Evolutionary conservation across 2,888 invertebrate genomes (phyloP).

Genomic region (Agrochola litura): DNA sequence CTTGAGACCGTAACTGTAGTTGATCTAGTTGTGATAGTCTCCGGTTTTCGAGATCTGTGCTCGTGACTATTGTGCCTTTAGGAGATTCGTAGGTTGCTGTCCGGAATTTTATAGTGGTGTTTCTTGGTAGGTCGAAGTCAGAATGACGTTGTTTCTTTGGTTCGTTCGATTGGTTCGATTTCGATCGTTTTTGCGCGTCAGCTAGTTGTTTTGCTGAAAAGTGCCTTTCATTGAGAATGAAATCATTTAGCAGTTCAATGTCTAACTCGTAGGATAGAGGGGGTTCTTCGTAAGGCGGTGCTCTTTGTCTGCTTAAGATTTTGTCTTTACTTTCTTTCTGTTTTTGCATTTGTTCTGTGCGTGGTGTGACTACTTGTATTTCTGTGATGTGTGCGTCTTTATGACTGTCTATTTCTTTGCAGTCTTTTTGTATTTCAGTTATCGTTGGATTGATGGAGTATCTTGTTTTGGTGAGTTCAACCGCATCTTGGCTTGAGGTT

Average conservation of each 20-base stretch:
- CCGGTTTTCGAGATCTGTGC: conserved; percentile 89
- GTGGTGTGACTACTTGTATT: conserved; percentile 92
- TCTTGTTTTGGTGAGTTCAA: conserved; percentile 85
- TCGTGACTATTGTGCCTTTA: conserved; percentile 89
- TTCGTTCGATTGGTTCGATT: conserved; percentile 80
- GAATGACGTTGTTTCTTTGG: conserved; percentile 89
- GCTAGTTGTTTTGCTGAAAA: conserved; percentile 84
- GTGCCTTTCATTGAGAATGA: conserved; percentile 86
- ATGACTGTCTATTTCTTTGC: conserved; percentile 72
- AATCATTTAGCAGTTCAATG: conserved; percentile 86
- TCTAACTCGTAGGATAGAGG: conserved; percentile 85
- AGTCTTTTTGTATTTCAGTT: conserved; percentile 81
- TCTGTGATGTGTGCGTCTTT: conserved; percentile 93
- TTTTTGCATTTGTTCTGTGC: conserved; percentile 79
- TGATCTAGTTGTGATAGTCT: conserved; percentile 90
- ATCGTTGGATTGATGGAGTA: conserved; percentile 87
- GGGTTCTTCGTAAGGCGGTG: conserved; percentile 81
- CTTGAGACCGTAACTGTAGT: conserved; percentile 80
- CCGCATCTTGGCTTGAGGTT: conserved; percentile 76
- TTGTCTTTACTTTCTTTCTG: conserved; percentile 80
- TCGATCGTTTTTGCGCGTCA: conserved; percentile 83
- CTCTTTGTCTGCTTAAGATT: conserved; percentile 84
- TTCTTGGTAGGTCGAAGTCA: conserved; percentile 88
- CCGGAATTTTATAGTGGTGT: conserved; percentile 91
- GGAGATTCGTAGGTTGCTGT: conserved; percentile 92